phyloP scores from a whole-genome alignment of 2,888 invertebrate genomes.

The Ormia ochracea region DNA sequence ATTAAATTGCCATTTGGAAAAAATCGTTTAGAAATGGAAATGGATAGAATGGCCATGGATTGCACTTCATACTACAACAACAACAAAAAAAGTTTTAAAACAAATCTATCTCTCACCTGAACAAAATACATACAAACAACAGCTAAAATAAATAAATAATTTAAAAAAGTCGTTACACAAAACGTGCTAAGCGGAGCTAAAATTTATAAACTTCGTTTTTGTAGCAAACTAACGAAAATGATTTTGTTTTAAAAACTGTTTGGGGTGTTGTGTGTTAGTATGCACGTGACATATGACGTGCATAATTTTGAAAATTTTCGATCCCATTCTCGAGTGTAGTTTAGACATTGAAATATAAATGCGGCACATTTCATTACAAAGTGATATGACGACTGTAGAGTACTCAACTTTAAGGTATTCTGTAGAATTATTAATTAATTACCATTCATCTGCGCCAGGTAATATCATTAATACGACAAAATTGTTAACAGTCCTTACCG shows the following conservation, averaged over 20 bases:
- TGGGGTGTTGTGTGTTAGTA: too few relatives aligned
- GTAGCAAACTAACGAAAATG: neutral
- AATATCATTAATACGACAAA: too few relatives aligned
- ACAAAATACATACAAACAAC: slow-evolving; percentile 3
- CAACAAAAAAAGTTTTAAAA: slow-evolving; percentile 32
- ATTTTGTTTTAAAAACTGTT: neutral
- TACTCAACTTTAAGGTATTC: too few relatives aligned
- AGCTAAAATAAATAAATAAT: slow-evolving; percentile 51
- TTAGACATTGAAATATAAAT: too few relatives aligned
- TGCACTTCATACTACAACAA: slow-evolving; percentile 19
- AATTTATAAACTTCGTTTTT: neutral
- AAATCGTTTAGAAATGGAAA: slow-evolving; percentile 3
- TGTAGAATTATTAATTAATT: too few relatives aligned
- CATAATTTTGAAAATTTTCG: neutral
- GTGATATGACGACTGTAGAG: too few relatives aligned
- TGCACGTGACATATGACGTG: too few relatives aligned
- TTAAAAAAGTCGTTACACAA: slow-evolving; percentile 58
- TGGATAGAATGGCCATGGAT: slow-evolving; percentile 2
- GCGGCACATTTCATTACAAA: neutral
- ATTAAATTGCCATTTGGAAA: slow-evolving; percentile 55
- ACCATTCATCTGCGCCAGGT: too few relatives aligned
- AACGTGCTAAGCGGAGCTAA: slow-evolving; percentile 52
- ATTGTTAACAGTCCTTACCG: too few relatives aligned
- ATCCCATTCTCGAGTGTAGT: neutral
- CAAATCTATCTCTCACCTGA: slow-evolving; percentile 38